Conservation (phyloP, 2,797 vertebrate genomes). For the Gobio occitaniae region DNA sequence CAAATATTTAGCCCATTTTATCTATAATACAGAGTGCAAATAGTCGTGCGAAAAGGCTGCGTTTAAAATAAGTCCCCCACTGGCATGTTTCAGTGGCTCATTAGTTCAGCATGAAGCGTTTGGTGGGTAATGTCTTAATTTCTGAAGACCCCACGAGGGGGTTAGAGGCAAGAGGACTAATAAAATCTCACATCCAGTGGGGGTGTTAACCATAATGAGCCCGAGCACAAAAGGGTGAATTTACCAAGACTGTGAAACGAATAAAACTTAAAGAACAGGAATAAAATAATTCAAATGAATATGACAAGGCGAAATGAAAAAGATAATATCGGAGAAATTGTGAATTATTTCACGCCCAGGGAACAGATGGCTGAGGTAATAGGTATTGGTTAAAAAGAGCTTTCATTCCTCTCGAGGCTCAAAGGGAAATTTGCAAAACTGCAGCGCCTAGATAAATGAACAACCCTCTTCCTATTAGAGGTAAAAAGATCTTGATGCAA, state of each 20-base stretch:
- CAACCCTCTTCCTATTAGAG: neutral
- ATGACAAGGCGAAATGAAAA: conserved; percentile 32
- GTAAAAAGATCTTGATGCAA: conserved; percentile 10
- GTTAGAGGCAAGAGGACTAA: conserved; percentile 31
- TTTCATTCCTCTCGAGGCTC: conserved; percentile 27
- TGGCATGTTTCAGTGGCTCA: conserved; percentile 36
- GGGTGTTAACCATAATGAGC: conserved; percentile 36
- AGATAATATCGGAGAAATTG: conserved; percentile 34
- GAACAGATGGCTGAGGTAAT: conserved; percentile 46
- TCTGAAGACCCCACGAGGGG: conserved; percentile 31
- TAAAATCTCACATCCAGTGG: conserved; percentile 38
- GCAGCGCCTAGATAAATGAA: neutral
- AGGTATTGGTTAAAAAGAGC: conserved; percentile 36
- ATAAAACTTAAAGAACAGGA: conserved; percentile 24
- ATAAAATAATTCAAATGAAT: conserved; percentile 38
- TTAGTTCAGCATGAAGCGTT: conserved; percentile 32
- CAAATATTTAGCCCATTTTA: conserved; percentile 29
- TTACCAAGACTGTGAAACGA: conserved; percentile 12
- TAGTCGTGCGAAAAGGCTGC: neutral
- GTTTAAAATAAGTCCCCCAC: neutral
- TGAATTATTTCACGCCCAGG: conserved; percentile 29
- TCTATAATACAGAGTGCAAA: neutral
- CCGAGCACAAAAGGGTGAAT: conserved; percentile 15
- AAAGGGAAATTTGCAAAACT: conserved; percentile 24
- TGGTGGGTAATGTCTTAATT: conserved; percentile 43